A percentile compares a stretch with the other conserved stretches of the same genome.
These are phyloP conservation scores for Drosophila borealis DNA, from an alignment of 2,888 invertebrate species.

Conservation along the genomic window DNA sequence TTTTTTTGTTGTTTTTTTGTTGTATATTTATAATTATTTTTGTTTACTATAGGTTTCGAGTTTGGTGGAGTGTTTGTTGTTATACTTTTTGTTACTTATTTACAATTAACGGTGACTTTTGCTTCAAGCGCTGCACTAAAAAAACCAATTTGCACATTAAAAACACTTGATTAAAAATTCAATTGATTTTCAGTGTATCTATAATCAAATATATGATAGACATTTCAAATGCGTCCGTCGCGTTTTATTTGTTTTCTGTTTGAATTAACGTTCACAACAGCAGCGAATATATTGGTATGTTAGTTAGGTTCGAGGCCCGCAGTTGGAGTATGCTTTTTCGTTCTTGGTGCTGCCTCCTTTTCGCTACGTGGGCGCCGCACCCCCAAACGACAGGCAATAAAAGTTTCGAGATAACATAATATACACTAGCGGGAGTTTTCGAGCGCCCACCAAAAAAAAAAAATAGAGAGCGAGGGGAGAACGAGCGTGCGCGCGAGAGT, in stretches of 20 bases:
- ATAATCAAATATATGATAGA: background rate
- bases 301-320: constrained; percentile 19
- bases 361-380: constrained; percentile 75
- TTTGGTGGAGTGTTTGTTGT: constrained; percentile 70
- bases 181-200: background rate
- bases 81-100: constrained; percentile 68
- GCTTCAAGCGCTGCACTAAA: constrained; percentile 59
- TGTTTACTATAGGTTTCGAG: constrained; percentile 37
- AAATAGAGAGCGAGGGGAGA: constrained; percentile 20
- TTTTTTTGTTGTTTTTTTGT: constrained; percentile 22
- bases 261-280: constrained; percentile 50
- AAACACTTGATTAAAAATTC: background rate
- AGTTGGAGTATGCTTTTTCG: constrained; percentile 55
- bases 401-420: constrained; percentile 73
- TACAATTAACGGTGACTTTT: constrained; percentile 67
- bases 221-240: constrained; percentile 9
- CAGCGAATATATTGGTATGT: constrained; percentile 65
- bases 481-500: constrained; percentile 33
- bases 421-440: constrained; percentile 50
- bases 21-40: constrained; percentile 54
- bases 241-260: constrained; percentile 14
- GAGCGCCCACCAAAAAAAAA: constrained; percentile 11
- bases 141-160: constrained; percentile 8
- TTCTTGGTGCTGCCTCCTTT: constrained; percentile 48
- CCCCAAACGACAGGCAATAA: constrained; percentile 64